Evolutionary conservation across 2,797 vertebrate species (phyloP).

Genomic region (Acanthiza pusilla): DNA sequence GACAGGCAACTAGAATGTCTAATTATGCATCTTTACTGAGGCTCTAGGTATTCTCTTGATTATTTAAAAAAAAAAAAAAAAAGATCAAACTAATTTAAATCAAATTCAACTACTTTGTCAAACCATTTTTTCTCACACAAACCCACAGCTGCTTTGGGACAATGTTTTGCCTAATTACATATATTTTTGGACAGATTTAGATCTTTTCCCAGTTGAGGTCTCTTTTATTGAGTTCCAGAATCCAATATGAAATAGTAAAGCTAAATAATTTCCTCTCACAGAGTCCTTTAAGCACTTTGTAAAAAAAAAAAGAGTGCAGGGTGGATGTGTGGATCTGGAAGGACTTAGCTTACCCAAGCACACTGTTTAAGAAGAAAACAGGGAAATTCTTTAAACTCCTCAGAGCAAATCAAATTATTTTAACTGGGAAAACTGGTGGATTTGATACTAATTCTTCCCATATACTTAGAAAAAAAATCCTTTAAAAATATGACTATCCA

Average conservation of each 20-base stretch:
- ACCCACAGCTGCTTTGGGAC: background rate
- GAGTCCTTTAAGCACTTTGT: background rate
- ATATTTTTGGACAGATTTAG: background rate
- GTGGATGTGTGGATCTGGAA: background rate
- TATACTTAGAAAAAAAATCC: background rate
- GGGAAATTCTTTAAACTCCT: background rate
- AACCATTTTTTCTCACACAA: background rate
- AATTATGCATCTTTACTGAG: background rate
- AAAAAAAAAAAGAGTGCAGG: accelerated
- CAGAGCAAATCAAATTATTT: background rate
- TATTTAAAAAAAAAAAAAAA: background rate
- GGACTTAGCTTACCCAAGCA: background rate
- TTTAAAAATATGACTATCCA: background rate
- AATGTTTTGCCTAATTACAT: background rate
- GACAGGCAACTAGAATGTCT: background rate
- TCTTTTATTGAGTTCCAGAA: background rate
- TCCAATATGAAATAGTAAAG: background rate
- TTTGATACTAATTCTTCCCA: background rate
- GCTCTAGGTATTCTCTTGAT: background rate
- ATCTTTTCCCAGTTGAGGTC: background rate
- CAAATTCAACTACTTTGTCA: background rate
- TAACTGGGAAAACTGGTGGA: background rate
- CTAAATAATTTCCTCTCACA: background rate
- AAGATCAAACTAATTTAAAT: background rate
- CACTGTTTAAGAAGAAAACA: background rate